Conservation (phyloP, 2,888 invertebrate species). For the Adelognathus sp. region DNA sequence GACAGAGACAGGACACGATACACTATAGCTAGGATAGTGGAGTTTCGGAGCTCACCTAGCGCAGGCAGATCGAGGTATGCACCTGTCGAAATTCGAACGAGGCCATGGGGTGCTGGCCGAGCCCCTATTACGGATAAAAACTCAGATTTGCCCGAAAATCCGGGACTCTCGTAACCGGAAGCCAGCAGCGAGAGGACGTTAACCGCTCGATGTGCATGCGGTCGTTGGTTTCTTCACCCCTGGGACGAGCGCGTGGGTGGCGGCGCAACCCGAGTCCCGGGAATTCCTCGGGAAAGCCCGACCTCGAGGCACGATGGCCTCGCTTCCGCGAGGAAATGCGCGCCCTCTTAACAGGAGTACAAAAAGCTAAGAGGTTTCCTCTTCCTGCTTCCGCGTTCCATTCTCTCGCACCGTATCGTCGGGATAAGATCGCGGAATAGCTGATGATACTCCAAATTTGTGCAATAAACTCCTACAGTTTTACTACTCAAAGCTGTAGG, state of each 20-base stretch:
- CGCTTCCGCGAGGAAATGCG: constrained; percentile 69
- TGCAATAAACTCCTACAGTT: too few species aligned
- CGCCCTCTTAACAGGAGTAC: constrained; percentile 76
- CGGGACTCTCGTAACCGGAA: constrained; percentile 74
- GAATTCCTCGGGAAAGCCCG: constrained; percentile 40
- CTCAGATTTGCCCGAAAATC: constrained; percentile 77
- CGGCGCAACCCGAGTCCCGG: constrained; percentile 31
- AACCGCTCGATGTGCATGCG: constrained; percentile 51
- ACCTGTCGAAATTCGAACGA: constrained; percentile 15
- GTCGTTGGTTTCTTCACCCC: not conserved
- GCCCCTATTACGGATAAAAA: constrained; percentile 70
- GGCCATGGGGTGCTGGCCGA: constrained; percentile 39
- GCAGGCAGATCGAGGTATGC: constrained; percentile 1
- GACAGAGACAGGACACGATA: too few species aligned
- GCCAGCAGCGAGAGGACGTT: constrained; percentile 63
- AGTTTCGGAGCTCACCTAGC: too few species aligned
- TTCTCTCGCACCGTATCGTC: constrained; percentile 26
- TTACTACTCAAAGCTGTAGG: too few species aligned
- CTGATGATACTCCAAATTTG: too few species aligned
- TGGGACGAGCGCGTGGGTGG: constrained; percentile 34
- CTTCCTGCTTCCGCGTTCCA: constrained; percentile 33
- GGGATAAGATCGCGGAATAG: constrained; percentile 2
- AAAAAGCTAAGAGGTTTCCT: constrained; percentile 66
- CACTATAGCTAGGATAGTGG: too few species aligned
- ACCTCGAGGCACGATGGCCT: not conserved